A percentile compares a stretch with the other conserved stretches of the same genome.
These are phyloP conservation scores for Argyra leucocephala DNA, from an alignment of 2,888 invertebrate genomes.

Conservation along the genomic window DNA sequence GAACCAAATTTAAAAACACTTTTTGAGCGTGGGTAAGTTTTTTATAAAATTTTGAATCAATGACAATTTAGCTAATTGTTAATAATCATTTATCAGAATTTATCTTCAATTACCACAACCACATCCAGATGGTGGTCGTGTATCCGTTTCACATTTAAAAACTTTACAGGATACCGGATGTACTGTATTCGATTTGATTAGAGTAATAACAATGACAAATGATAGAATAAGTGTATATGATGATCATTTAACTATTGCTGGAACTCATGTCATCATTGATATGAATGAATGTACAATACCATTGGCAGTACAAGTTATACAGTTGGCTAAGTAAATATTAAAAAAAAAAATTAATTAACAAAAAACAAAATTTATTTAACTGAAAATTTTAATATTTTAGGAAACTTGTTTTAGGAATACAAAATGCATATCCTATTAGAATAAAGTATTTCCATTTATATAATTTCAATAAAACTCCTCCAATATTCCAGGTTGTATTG, in stretches of 20 bases:
- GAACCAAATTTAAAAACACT: constrained; percentile 27
- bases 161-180: neutral
- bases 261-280: constrained; percentile 46
- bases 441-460: constrained; percentile 51
- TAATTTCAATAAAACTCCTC: constrained; percentile 44
- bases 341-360: neutral
- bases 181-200: neutral
- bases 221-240: constrained; percentile 47
- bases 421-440: constrained; percentile 52
- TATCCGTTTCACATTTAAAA: constrained; percentile 14
- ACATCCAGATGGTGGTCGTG: constrained; percentile 36
- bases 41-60: neutral
- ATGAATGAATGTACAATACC: constrained; percentile 45
- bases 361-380: neutral
- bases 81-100: constrained; percentile 32
- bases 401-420: constrained; percentile 22
- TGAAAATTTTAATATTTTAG: constrained; percentile 12
- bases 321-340: constrained; percentile 46
- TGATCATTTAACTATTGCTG: constrained; percentile 46
- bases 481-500: constrained; percentile 49
- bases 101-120: constrained; percentile 41
- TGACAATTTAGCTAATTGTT: too few relatives aligned
- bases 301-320: constrained; percentile 48
- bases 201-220: constrained; percentile 26
- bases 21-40: constrained; percentile 35